A percentile compares a stretch with the other conserved stretches of the same genome.
Evolutionary conservation across 2,797 vertebrate genomes (phyloP).

Genomic region (Morus bassanus): DNA sequence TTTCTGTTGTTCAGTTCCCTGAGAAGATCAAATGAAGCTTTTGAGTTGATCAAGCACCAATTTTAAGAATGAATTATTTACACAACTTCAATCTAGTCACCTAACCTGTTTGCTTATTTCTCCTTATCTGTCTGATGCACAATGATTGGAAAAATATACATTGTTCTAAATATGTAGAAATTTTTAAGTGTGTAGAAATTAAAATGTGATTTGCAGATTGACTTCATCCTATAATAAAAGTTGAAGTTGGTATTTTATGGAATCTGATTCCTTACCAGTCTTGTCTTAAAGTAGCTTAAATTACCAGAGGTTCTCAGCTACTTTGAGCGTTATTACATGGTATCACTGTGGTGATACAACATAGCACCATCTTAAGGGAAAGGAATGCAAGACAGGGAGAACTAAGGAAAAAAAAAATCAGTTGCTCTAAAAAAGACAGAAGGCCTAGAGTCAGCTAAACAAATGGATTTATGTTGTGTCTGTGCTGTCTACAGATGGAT

Average conservation of each 20-base stretch:
- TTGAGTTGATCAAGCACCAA: slow-evolving; percentile 29
- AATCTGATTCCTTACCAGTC: not conserved
- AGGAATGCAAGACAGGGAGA: not conserved
- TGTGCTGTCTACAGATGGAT: not conserved
- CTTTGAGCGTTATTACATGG: rapidly evolving
- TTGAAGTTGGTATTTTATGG: not conserved
- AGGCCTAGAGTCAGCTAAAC: not conserved
- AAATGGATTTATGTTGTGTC: not conserved
- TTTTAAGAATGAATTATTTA: slow-evolving; percentile 52
- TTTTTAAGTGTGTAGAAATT: not conserved
- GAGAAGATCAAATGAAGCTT: slow-evolving; percentile 45
- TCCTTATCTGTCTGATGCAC: not conserved
- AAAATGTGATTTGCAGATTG: not conserved
- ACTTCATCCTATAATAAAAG: not conserved
- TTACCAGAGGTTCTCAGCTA: not conserved
- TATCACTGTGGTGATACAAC: not conserved
- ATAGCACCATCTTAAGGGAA: not conserved
- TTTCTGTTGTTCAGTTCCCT: slow-evolving; percentile 29
- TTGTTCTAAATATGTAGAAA: not conserved
- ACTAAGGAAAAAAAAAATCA: not conserved
- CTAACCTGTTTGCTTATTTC: not conserved
- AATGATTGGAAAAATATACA: not conserved
- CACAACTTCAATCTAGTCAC: not conserved
- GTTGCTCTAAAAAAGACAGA: not conserved
- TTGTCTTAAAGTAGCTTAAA: not conserved